Evolutionary conservation across 2,888 invertebrate species (phyloP).

Genomic region (Orthonevra nobilis): DNA sequence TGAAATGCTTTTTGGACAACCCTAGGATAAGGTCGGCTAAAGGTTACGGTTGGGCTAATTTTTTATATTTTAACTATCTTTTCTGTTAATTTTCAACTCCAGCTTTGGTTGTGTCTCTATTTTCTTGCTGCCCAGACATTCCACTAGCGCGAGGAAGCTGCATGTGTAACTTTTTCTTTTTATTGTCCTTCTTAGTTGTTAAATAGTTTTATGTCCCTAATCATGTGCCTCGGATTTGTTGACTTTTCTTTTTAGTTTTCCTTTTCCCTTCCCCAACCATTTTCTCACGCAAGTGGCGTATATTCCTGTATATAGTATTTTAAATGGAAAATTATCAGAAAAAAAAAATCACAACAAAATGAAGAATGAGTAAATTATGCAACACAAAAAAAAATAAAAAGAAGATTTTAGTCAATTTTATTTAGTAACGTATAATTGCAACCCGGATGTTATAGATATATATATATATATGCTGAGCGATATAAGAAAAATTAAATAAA

Average conservation of each 20-base stretch:
- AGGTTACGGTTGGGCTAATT: slow-evolving; percentile 6
- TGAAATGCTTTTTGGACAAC: slow-evolving; percentile 83
- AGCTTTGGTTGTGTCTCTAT: slow-evolving; percentile 28
- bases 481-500: slow-evolving; percentile 50
- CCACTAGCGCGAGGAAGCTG: slow-evolving; percentile 36
- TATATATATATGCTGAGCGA: slow-evolving; percentile 45
- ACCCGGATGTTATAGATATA: slow-evolving; percentile 47
- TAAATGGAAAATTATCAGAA: slow-evolving; percentile 32
- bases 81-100: neutral
- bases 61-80: slow-evolving; percentile 10
- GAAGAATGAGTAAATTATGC: neutral
- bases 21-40: slow-evolving; percentile 71
- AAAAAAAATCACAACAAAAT: no score
- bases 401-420: slow-evolving; percentile 64
- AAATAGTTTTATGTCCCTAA: slow-evolving; percentile 51
- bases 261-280: neutral
- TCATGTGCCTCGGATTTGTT: slow-evolving; percentile 37
- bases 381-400: slow-evolving; percentile 5
- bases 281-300: slow-evolving; percentile 1
- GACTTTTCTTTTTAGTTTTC: slow-evolving; percentile 11
- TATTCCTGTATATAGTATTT: slow-evolving; percentile 59
- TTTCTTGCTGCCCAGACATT: slow-evolving; percentile 44
- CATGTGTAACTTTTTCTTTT: slow-evolving; percentile 17
- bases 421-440: slow-evolving; percentile 53
- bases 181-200: slow-evolving; percentile 28